phyloP scores from a whole-genome alignment of 2,888 invertebrate genomes.

The Yponomeuta sedellus region DNA sequence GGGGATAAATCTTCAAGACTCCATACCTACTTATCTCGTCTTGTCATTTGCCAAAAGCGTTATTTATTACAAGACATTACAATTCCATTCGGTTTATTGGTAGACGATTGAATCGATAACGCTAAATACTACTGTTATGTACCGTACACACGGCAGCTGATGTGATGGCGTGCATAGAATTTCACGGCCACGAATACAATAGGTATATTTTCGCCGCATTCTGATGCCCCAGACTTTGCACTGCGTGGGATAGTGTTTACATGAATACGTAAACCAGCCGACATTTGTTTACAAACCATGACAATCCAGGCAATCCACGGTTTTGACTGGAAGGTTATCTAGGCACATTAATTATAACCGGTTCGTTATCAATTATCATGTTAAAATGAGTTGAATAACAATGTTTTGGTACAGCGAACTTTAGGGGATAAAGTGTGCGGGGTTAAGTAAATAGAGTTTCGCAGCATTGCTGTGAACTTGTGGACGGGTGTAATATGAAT shows the following conservation, averaged over 20 bases:
- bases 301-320: neutral
- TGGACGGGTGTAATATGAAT: neutral
- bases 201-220: neutral
- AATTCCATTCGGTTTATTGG: neutral
- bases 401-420: neutral
- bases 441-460: neutral
- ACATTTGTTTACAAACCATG: neutral
- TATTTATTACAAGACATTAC: neutral
- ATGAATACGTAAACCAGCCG: neutral
- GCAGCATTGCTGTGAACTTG: neutral
- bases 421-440: neutral
- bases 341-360: neutral
- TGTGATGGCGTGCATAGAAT: neutral
- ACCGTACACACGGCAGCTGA: no score
- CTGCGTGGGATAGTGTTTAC: neutral
- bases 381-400: neutral
- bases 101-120: neutral
- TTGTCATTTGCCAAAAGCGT: neutral
- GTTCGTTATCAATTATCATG: neutral
- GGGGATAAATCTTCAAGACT: neutral
- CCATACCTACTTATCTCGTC: neutral
- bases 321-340: neutral
- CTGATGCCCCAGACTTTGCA: neutral
- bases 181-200: neutral
- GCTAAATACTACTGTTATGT: neutral